These are phyloP conservation scores for Heteromormyrus szaboi DNA, from an alignment of 2,797 vertebrate species.

Conservation along the genomic window DNA sequence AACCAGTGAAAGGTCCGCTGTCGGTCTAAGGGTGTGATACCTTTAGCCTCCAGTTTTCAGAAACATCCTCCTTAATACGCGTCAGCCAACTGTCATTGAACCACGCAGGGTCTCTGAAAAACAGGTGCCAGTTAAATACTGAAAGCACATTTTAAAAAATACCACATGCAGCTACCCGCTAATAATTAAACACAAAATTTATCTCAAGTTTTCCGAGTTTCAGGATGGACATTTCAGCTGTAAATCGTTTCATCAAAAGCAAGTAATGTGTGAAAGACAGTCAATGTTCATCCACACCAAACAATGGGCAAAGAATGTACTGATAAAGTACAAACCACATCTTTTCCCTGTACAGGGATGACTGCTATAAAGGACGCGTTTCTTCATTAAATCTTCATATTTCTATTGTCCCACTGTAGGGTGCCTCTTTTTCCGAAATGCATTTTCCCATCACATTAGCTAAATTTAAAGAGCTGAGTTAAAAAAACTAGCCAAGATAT, in stretches of 20 bases:
- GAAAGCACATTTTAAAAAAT: not conserved
- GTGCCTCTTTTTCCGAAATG: not conserved
- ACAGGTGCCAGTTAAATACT: not conserved
- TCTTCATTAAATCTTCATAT: not conserved
- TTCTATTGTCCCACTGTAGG: not conserved
- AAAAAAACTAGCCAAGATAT: not conserved
- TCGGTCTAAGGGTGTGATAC: slow-evolving; percentile 54
- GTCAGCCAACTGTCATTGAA: slow-evolving; percentile 81
- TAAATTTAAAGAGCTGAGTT: not conserved
- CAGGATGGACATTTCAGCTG: not conserved
- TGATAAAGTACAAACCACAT: not conserved
- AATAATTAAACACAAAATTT: not conserved
- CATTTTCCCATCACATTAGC: not conserved
- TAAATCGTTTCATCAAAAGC: not conserved
- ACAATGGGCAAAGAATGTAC: not conserved
- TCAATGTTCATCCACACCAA: not conserved
- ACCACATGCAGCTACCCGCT: not conserved
- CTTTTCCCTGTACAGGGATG: not conserved
- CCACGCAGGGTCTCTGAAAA: slow-evolving; percentile 80
- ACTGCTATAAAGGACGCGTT: not conserved
- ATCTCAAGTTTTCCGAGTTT: not conserved
- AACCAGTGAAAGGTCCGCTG: not conserved
- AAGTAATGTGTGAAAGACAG: not conserved
- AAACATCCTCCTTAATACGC: slow-evolving; percentile 87
- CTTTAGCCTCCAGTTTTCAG: slow-evolving; percentile 93